Evolutionary conservation across 2,113 vertebrate genomes (phyloP).

Genomic region (Nothocercus julius): DNA sequence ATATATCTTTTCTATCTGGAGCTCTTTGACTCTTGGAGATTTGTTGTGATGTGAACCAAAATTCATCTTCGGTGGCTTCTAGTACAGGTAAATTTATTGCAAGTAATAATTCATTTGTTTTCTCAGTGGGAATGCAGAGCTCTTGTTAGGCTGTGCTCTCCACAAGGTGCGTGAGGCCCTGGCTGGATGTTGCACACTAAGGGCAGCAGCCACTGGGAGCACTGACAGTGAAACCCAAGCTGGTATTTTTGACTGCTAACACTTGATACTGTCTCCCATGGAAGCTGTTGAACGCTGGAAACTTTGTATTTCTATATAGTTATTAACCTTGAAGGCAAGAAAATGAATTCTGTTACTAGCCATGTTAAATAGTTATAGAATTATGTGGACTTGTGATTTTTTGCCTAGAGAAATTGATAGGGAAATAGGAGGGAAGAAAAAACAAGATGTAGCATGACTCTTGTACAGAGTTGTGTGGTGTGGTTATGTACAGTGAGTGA

Average conservation of each 20-base stretch:
- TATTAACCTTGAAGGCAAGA: too few relatives aligned
- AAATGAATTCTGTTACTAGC: background rate
- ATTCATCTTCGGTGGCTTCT: background rate
- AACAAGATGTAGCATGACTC: background rate
- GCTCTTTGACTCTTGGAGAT: background rate
- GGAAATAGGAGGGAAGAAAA: background rate
- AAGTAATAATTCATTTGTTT: background rate
- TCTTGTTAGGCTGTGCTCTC: background rate
- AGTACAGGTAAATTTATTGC: background rate
- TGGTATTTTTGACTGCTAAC: background rate
- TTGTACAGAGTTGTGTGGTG: background rate
- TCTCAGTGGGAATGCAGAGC: background rate
- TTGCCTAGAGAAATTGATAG: background rate
- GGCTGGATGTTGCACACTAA: background rate
- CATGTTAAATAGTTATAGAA: too few relatives aligned
- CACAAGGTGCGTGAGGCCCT: background rate
- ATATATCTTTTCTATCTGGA: background rate
- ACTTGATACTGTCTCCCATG: accelerated
- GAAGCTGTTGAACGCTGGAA: background rate
- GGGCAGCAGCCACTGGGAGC: background rate
- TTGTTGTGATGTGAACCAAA: background rate
- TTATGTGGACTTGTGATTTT: background rate
- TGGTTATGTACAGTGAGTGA: background rate
- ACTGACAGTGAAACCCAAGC: background rate
- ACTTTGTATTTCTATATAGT: background rate